phyloP scores from a whole-genome alignment of 1,140 invertebrate species.

The Semibalanus balanoides region DNA sequence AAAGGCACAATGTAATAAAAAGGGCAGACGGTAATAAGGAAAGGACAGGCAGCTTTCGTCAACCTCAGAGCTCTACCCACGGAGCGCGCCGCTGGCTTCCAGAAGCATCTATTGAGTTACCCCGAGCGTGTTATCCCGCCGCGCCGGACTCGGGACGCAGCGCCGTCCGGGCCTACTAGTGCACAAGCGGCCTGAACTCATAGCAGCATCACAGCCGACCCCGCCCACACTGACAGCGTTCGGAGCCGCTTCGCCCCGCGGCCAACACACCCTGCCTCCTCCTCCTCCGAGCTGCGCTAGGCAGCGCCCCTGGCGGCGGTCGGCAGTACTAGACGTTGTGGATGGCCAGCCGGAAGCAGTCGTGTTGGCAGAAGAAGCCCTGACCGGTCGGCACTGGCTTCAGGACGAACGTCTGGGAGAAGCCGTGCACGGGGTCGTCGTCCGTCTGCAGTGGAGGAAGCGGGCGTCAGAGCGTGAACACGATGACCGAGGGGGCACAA shows the following conservation, averaged over 20 bases:
- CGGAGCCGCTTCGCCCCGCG: too few species aligned
- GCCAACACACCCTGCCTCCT: background rate
- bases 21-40: background rate
- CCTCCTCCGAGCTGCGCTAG: background rate
- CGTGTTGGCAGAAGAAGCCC: constrained; percentile 72
- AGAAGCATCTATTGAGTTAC: background rate
- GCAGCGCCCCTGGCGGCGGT: background rate
- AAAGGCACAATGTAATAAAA: background rate
- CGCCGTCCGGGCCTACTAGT: too few species aligned
- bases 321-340: constrained; percentile 39
- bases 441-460: constrained; percentile 55
- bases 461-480: constrained; percentile 8
- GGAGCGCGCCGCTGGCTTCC: background rate
- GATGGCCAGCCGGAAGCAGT: constrained; percentile 73
- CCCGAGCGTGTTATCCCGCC: background rate
- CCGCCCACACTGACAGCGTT: background rate
- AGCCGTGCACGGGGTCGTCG: constrained; percentile 79
- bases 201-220: background rate
- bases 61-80: background rate
- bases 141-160: too few species aligned
- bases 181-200: too few species aligned
- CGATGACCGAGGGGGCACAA: background rate
- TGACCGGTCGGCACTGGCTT: constrained; percentile 60
- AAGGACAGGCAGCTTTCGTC: background rate
- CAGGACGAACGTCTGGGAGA: constrained; percentile 79